phyloP scores from a whole-genome alignment of 2,113 vertebrate genomes.

The Myotis lucifugus region DNA sequence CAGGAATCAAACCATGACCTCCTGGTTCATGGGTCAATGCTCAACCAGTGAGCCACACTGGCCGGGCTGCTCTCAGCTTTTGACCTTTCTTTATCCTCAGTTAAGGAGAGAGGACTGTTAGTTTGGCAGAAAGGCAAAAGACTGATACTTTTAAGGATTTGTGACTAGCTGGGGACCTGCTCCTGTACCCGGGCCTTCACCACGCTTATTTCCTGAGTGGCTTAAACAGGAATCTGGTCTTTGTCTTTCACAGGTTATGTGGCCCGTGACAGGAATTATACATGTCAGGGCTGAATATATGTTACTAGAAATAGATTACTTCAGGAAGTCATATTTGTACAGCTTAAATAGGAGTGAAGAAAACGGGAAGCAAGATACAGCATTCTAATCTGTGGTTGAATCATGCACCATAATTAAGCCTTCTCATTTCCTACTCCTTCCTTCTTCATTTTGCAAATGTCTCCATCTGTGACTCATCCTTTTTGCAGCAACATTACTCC shows the following conservation, averaged over 20 bases:
- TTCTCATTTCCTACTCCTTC: conserved; percentile 69
- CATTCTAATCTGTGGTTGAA: conserved; percentile 71
- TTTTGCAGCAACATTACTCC: conserved; percentile 64
- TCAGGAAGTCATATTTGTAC: conserved; percentile 69
- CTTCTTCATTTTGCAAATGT: conserved; percentile 65
- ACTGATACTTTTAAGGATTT: accelerated
- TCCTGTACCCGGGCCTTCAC: background rate
- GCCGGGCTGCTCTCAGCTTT: background rate
- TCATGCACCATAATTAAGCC: conserved; percentile 69
- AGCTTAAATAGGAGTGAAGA: conserved; percentile 67
- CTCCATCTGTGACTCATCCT: conserved; percentile 69
- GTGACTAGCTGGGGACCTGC: too few relatives aligned
- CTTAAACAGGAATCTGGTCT: background rate
- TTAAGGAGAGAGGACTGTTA: background rate
- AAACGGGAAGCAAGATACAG: conserved; percentile 57
- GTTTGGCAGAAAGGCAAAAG: background rate
- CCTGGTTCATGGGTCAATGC: too few relatives aligned
- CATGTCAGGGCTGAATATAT: conserved; percentile 47
- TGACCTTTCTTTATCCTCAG: background rate
- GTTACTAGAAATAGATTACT: conserved; percentile 69
- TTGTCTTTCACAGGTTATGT: conserved; percentile 44
- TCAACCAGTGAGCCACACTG: too few relatives aligned
- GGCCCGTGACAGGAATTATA: conserved; percentile 57
- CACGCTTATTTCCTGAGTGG: background rate
- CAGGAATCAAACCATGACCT: too few relatives aligned